phyloP scores from a whole-genome alignment of 2,113 vertebrate genomes.

The Alosa alosa region DNA sequence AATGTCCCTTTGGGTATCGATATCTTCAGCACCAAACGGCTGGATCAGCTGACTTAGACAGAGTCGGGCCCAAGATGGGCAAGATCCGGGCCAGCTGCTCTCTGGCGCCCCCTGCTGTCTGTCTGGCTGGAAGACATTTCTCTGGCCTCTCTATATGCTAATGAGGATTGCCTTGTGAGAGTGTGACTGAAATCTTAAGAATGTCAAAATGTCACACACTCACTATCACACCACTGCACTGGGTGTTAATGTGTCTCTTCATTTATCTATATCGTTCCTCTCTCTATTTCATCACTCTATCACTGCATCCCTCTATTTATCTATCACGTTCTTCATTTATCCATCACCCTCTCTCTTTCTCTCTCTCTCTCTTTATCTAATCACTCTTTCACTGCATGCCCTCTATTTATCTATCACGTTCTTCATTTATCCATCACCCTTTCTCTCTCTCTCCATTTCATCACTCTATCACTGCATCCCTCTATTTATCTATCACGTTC shows the following conservation, averaged over 20 bases:
- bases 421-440: not conserved
- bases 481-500: too few species aligned
- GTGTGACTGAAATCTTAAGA: not conserved
- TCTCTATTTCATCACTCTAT: too few species aligned
- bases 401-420: too few species aligned
- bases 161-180: not conserved
- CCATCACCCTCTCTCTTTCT: too few species aligned
- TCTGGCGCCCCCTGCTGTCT: not conserved
- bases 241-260: too few species aligned
- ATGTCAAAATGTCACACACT: not conserved
- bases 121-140: not conserved
- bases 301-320: too few species aligned
- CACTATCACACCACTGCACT: not conserved
- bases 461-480: not conserved
- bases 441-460: not conserved
- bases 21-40: not conserved
- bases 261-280: too few species aligned
- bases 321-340: too few species aligned
- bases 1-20: not conserved
- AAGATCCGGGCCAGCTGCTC: not conserved
- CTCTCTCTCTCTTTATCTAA: too few species aligned
- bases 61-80: not conserved
- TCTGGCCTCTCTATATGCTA: constrained; percentile 1
- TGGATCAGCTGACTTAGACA: not conserved
- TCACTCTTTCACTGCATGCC: too few species aligned